A percentile compares a stretch with the other conserved stretches of the same genome.
These are phyloP conservation scores for Triops longicaudatus DNA, from an alignment of 1,140 invertebrate species.

Conservation along the genomic window DNA sequence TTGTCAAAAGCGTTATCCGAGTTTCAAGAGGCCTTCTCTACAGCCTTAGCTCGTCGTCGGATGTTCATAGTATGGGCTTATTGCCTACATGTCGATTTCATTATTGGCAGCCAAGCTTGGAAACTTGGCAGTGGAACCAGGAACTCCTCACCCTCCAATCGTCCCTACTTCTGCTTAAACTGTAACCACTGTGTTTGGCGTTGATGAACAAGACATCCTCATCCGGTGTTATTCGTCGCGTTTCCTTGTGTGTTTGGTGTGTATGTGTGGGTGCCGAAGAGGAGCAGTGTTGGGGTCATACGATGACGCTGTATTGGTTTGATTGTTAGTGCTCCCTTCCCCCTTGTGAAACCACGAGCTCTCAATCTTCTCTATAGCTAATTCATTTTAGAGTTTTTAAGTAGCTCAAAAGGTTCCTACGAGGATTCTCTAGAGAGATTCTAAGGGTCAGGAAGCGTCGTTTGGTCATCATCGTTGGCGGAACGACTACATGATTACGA, in stretches of 20 bases:
- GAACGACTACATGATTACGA: background rate
- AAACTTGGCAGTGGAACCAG: background rate
- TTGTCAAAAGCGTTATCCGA: background rate
- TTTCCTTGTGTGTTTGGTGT: background rate
- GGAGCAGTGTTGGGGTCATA: too few relatives aligned
- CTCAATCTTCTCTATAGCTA: too few relatives aligned
- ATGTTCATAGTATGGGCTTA: too few relatives aligned
- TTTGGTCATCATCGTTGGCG: background rate
- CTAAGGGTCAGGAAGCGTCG: background rate
- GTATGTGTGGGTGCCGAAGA: too few relatives aligned
- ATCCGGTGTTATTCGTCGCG: background rate
- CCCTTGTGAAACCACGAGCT: too few relatives aligned
- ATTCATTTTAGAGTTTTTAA: background rate
- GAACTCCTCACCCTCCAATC: background rate
- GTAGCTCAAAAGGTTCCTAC: background rate
- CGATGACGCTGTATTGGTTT: too few relatives aligned
- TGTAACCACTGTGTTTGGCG: background rate
- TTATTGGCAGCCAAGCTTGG: background rate
- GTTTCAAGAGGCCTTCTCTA: background rate
- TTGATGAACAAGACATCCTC: slow-evolving; percentile 15
- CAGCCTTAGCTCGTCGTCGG: too few relatives aligned
- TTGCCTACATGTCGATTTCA: background rate
- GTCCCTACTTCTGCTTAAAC: background rate
- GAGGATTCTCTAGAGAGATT: background rate
- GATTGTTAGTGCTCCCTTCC: too few relatives aligned